Conservation (phyloP, 30 jellyfish, hydroid and myxozoan genomes). For the Aurelia coerulea region DNA sequence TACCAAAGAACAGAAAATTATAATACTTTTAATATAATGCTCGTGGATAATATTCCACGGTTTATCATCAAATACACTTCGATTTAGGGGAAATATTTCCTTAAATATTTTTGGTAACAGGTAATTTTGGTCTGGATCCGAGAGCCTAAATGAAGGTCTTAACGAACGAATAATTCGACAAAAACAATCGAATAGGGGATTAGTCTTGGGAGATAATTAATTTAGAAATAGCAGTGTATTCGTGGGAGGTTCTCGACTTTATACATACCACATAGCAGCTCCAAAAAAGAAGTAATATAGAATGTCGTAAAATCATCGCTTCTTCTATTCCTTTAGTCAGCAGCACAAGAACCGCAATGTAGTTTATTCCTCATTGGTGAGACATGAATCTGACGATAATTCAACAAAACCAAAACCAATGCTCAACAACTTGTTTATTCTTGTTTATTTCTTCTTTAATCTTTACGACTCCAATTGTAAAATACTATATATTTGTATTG, state of each 20-base stretch:
- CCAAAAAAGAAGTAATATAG: constrained; percentile 45
- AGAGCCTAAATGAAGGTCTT: not conserved
- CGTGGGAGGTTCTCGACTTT: not conserved
- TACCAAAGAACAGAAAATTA: no score
- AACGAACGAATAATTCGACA: no score
- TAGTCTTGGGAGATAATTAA: not conserved
- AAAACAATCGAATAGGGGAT: not conserved
- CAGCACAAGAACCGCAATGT: constrained; percentile 29
- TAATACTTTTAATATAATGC: no score
- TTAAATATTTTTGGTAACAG: constrained; percentile 6
- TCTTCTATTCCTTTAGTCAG: constrained; percentile 8
- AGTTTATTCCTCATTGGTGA: constrained; percentile 47
- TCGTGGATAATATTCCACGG: no score
- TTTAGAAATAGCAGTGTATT: not conserved
- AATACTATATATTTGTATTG: constrained; percentile 26
- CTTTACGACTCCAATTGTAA: not conserved
- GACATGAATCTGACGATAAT: constrained; percentile 57
- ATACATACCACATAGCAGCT: constrained; percentile 63
- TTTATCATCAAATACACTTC: no score
- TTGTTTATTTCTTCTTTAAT: constrained; percentile 11
- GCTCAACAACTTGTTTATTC: not conserved
- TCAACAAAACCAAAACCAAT: constrained; percentile 5
- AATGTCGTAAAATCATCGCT: constrained; percentile 63
- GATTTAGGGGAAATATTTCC: not conserved
- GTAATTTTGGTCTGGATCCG: constrained; percentile 1